Conservation (phyloP, 2,888 invertebrate species). For the Noctua comes region DNA sequence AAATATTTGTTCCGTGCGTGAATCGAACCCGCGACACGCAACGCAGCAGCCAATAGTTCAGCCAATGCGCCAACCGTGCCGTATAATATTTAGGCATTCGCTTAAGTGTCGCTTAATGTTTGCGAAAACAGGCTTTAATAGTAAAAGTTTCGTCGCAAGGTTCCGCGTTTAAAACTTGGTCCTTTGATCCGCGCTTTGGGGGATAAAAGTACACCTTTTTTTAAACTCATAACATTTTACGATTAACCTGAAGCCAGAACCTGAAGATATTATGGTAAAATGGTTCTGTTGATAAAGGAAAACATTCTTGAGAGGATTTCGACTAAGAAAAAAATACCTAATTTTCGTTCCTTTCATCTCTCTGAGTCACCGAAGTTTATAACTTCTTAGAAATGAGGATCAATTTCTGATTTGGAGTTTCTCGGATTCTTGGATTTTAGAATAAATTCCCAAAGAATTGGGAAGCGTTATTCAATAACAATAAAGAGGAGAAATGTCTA, state of each 20-base stretch:
- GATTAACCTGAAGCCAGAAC: neutral
- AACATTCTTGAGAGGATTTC: conserved; percentile 13
- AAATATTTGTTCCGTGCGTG: neutral
- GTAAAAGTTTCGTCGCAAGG: conserved; percentile 17
- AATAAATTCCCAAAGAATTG: neutral
- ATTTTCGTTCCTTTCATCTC: neutral
- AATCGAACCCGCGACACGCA: neutral
- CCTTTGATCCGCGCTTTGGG: conserved; percentile 2
- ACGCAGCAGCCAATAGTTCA: neutral
- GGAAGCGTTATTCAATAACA: neutral
- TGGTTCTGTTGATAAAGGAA: conserved; percentile 24
- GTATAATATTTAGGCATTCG: neutral
- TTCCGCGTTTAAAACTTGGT: conserved; percentile 1
- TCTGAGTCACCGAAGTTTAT: neutral
- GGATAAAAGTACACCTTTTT: conserved; percentile 10
- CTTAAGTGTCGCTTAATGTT: neutral
- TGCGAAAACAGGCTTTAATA: conserved; percentile 1
- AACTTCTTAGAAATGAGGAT: conserved; percentile 11
- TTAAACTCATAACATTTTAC: conserved; percentile 31
- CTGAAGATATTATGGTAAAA: neutral
- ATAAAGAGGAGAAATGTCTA: neutral
- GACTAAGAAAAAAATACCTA: neutral
- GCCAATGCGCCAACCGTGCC: neutral
- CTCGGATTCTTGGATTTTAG: neutral
- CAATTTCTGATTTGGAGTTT: neutral